These are phyloP conservation scores for Apomyelois bistriatella DNA, from an alignment of 2,888 invertebrate genomes.

Conservation along the genomic window DNA sequence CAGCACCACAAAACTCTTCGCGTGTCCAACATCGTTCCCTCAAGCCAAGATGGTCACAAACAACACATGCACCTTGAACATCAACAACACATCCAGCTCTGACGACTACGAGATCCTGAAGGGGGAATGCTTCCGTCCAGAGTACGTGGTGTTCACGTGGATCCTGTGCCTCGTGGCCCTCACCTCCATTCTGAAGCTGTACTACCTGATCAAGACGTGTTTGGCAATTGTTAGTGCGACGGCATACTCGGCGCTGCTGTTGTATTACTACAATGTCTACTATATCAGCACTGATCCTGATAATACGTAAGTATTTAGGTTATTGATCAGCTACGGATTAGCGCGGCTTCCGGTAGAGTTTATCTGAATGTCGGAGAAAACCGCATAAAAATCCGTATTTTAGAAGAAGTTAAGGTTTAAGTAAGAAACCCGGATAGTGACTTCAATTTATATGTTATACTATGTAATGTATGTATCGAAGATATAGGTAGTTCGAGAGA, in stretches of 20 bases:
- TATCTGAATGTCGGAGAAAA: too few species aligned
- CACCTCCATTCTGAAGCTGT: conserved; percentile 94
- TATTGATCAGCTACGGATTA: background rate
- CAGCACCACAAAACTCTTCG: conserved; percentile 64
- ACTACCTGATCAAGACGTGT: conserved; percentile 91
- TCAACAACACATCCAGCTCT: background rate
- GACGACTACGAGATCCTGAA: background rate
- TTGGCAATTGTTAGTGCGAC: conserved; percentile 88
- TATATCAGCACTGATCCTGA: conserved; percentile 44
- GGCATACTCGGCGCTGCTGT: conserved; percentile 86
- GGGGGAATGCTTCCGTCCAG: conserved; percentile 83
- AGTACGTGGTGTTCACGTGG: conserved; percentile 97
- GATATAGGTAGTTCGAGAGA: too few species aligned
- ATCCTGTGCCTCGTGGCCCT: conserved; percentile 94
- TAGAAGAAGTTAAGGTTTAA: too few species aligned
- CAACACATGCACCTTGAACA: background rate
- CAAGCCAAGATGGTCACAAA: conserved; percentile 1
- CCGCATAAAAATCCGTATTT: too few species aligned
- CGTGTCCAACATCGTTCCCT: conserved; percentile 47
- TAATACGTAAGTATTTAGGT: background rate
- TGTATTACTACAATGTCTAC: conserved; percentile 78
- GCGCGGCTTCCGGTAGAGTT: background rate
- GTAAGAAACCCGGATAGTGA: too few species aligned
- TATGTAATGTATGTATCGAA: too few species aligned
- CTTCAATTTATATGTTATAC: too few species aligned